Conservation (phyloP, 2,113 vertebrate species). For the Bambusicola thoracicus region DNA sequence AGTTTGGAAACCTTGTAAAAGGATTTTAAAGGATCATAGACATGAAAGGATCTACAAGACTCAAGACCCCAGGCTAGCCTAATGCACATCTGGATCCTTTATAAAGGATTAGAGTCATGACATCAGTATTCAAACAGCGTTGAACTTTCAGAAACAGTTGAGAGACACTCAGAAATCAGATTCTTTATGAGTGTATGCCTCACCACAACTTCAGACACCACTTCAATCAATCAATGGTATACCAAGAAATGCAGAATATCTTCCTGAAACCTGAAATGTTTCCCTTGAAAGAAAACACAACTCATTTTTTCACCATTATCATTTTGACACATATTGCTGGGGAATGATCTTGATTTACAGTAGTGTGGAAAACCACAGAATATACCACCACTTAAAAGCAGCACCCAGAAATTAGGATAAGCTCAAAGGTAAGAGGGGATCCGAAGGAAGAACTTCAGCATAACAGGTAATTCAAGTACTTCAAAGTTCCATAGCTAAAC, state of each 20-base stretch:
- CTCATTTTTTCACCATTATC: background rate
- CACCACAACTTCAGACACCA: background rate
- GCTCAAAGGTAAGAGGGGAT: background rate
- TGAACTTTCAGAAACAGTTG: background rate
- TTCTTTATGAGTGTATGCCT: background rate
- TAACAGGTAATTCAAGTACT: background rate
- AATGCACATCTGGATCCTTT: background rate
- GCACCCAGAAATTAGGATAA: background rate
- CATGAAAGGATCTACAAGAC: background rate
- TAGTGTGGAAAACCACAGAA: background rate
- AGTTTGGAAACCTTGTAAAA: background rate
- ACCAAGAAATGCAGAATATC: background rate
- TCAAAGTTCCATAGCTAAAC: background rate
- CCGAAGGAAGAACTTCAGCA: background rate
- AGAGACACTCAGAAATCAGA: background rate
- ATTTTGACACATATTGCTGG: background rate
- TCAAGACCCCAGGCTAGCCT: background rate
- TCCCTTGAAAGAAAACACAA: background rate
- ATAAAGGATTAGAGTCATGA: background rate
- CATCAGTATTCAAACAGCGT: background rate
- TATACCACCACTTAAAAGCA: background rate
- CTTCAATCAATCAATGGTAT: background rate
- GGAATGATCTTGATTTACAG: background rate
- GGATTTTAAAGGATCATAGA: background rate
- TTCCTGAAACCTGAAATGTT: background rate